Base-by-base conservation (phyloP, 2,888 invertebrate species). In the Physocephala rufipes region DNA sequence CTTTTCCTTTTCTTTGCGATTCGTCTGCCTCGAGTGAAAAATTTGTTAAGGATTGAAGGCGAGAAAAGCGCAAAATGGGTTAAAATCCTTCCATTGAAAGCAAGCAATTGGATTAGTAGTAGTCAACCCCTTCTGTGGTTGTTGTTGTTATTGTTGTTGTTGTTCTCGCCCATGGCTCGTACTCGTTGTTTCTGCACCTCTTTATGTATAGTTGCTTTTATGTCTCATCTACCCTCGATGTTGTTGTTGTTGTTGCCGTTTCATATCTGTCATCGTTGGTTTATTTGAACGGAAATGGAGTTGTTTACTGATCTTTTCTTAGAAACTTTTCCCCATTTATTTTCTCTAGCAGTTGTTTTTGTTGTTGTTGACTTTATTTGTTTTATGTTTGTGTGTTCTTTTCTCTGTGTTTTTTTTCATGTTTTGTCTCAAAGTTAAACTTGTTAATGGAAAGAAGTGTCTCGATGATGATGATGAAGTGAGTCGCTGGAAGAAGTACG, bases 101-200 rank as follows among this genome's bases (percentile, higher is more conserved):
- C 49, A 9, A 28, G 21, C 26, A 53, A 66, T 36, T 66, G 53
- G 36, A 66, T 66, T 55, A 66, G 51, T 28, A 55, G 66, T 55
- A 55, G 66, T 55, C 64, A 64, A 64, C 64, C 49, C 30, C n/a
- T n/a, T n/a, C n/a, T n/a, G n/a, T n/a, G n/a, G n/a, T n/a, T n/a
- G n/a, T n/a, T n/a, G n/a, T n/a, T 47, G 64, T n/a, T 26, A 26
- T 49, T 28, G 53, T 66, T 47, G 51, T 64, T 36, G 16, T 15
- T 64, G 21, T 43, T 21, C 24, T 12, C 15, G 13, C 19, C 21
- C 19, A 1, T n/a, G 15, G 19, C 51, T 51, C 19, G 51, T 51
- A 19, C n/a, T 36, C 36, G 36, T 36, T 36, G 36, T 9, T 36
- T n/a, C 5, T 36, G 36, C 36, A 36, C 5, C 9, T 9, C 36